Evolutionary conservation across 2,888 invertebrate species (phyloP), one percentile per base, ranked within the genome.

Genomic region (Drosophila birchii): DNA sequence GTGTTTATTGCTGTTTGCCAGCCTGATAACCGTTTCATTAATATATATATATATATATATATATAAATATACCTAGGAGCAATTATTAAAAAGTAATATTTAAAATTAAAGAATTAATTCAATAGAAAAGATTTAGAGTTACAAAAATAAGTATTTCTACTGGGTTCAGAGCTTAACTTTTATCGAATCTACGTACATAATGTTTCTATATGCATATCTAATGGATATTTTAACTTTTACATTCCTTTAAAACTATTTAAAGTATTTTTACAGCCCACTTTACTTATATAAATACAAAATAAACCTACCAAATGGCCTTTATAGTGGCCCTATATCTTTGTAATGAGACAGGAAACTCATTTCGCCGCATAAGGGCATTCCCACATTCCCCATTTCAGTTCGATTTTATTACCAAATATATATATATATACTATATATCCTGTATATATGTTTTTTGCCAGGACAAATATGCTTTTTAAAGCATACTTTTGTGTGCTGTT

Each of bases 391-490:
- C 51, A 44, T 14, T 58, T 58, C 26, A n/a, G 51, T 53, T 66
- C 64, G 64, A 66, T 64, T 53, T 53, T 36, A 53, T 53, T 64
- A 20, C 64, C 18, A 51, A 63, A 63, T 6, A 44, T 60, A 39
- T 39, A 12, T 18, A 26, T 55, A 14, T 26, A 16, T 26, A 12
- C 16, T 38, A 12, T 23, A 12, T 23, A 23, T 47, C 0, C n/a
- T 7, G 41, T 44, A 14, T 62, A 26, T 55, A 23, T 41, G 41
- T 32, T 45, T 53, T 44, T 23, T 18, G 45, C 32, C 57, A 23
- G 29, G 53, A 23, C 39, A 39, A 64, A 66, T 67, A 54, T 66
- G 68, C n/a, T 43, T 55, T 68, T 76, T 76, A 62, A 57, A 56
- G 39, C 59, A 38, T 16, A 47, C 54, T 56, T 55, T 51, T 47